These are phyloP conservation scores for Neolamprologus multifasciatus DNA, from an alignment of 2,797 vertebrate genomes.

Conservation along the genomic window DNA sequence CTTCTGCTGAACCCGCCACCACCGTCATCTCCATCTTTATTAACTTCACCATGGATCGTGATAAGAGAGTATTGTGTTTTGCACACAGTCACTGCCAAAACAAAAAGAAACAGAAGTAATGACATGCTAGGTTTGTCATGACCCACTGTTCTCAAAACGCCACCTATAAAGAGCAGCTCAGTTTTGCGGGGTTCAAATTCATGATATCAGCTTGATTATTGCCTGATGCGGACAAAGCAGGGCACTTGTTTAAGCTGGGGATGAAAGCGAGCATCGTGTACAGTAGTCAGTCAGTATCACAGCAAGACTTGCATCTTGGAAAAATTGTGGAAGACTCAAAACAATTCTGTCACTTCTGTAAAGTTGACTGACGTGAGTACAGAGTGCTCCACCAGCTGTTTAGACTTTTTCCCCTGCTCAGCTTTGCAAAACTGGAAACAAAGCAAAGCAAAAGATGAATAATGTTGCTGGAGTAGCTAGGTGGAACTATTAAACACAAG, in stretches of 20 bases:
- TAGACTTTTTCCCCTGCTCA: neutral
- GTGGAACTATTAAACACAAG: neutral
- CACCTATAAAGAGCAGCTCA: neutral
- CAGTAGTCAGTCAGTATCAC: neutral
- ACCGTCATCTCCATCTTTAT: conserved; percentile 22
- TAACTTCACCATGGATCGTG: neutral
- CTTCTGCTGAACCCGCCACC: conserved; percentile 22
- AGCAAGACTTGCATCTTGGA: neutral
- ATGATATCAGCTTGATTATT: neutral
- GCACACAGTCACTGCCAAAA: neutral
- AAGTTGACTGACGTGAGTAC: neutral
- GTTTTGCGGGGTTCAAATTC: neutral
- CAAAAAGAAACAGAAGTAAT: neutral
- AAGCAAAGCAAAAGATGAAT: neutral
- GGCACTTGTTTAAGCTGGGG: neutral
- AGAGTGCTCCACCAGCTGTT: neutral
- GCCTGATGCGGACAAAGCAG: neutral
- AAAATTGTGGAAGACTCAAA: neutral
- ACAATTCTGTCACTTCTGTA: neutral
- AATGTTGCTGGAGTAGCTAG: neutral
- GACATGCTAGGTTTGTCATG: neutral
- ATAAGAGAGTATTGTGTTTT: neutral
- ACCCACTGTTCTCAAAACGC: neutral
- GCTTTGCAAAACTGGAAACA: neutral
- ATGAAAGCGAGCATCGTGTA: neutral